These are phyloP conservation scores for Gisinianus flammeolus DNA, from an alignment of 2,888 invertebrate genomes.

Conservation along the genomic window DNA sequence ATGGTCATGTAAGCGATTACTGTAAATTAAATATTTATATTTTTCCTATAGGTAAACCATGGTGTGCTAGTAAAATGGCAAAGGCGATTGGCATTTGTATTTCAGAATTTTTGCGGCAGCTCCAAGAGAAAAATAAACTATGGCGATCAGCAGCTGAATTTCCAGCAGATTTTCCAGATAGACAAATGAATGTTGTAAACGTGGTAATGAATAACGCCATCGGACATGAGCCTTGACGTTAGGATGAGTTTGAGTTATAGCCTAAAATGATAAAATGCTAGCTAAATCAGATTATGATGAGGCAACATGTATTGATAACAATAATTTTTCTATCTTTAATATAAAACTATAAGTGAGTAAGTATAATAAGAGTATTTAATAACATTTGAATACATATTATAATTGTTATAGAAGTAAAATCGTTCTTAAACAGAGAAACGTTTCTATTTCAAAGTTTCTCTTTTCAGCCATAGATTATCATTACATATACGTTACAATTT, in stretches of 20 bases:
- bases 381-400: too few species aligned
- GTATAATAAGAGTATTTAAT: too few species aligned
- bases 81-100: constrained; percentile 54
- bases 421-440: neutral
- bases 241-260: constrained; percentile 21
- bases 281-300: neutral
- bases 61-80: constrained; percentile 64
- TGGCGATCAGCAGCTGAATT: neutral
- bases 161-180: constrained; percentile 9
- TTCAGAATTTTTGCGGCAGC: constrained; percentile 57
- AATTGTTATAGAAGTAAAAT: neutral
- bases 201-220: too few species aligned
- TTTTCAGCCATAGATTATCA: neutral
- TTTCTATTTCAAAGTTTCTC: neutral
- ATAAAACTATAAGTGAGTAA: neutral
- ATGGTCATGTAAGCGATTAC: too few species aligned
- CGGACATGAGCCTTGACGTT: constrained; percentile 36
- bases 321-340: neutral
- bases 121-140: constrained; percentile 1
- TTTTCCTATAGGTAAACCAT: constrained; percentile 63
- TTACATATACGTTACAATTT: neutral
- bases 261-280: neutral
- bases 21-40: neutral
- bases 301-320: constrained; percentile 7
- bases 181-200: constrained; percentile 16